Evolutionary conservation across 2,797 vertebrate genomes (phyloP), one percentile per base, ranked within the genome.

Genomic region (Gymnoscopelus braueri): DNA sequence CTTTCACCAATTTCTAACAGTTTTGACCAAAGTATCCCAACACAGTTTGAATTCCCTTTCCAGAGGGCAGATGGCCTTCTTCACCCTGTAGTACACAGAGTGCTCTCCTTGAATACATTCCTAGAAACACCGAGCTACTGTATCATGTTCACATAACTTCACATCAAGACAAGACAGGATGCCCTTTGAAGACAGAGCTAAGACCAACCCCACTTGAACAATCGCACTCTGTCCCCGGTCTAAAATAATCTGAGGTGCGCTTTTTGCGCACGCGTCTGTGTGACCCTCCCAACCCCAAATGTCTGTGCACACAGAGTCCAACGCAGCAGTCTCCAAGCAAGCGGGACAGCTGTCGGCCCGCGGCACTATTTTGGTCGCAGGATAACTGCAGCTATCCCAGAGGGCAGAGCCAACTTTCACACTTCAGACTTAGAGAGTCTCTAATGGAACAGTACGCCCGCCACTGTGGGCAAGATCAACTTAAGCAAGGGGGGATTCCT

Each of bases 331-430:
- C 72, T 83, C 79, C 57, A 72, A 79, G 80, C 84, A 83, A 74
- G 50, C 59, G 71, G 19, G 24, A 63, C 89, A 89, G 89, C 88
- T 92, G 88, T 88, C 71, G 71, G 65, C 44, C 83, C 72, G 19
- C 47, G 47, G n/a, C 11, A 72, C 91, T 92, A 92, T 92, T 92
- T 88, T 82, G 49, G 91, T 89, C 67, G 6, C 32, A 79, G 79
- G 67, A 84, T 84, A 77, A 82, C 78, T 60, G 69, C 59, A 51
- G 63, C 71, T 58, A 80, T 77, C 68, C 74, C 67, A 69, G 72
- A 72, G 74, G 84, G 75, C 72, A 26, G 51, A 71, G 85, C 85
- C 86, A 83, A 85, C 78, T 84, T 89, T 89, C 77, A 89, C 84
- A 89, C 84, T 75, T 70, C 12, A 47, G 72, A 77, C 59, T 73